phyloP scores from a whole-genome alignment of 2,797 vertebrate genomes.

The Chaetophractus vellerosus region DNA sequence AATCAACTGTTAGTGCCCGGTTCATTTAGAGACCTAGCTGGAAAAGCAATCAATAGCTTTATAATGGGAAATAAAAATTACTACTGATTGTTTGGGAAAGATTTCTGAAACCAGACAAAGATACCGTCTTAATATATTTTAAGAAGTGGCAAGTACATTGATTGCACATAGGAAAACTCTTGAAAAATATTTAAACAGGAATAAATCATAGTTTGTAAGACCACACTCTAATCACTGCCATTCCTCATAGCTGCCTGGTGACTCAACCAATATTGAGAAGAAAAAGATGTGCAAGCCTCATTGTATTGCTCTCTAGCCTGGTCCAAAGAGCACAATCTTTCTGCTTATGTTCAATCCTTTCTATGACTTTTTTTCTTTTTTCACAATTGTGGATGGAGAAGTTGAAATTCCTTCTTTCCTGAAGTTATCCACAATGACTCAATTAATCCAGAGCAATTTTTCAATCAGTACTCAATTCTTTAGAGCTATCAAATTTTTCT shows the following conservation, averaged over 20 bases:
- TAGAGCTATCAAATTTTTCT: not conserved
- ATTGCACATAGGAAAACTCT: not conserved
- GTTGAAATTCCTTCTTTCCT: not conserved
- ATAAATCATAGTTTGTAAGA: not conserved
- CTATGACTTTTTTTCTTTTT: constrained; percentile 6
- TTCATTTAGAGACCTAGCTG: constrained; percentile 21
- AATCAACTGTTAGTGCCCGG: not conserved
- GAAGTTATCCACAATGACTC: not conserved
- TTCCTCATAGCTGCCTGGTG: constrained; percentile 3
- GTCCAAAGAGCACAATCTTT: not conserved
- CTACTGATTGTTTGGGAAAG: constrained; percentile 33
- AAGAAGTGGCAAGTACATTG: not conserved
- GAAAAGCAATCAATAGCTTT: constrained; percentile 44
- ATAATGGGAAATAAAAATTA: constrained; percentile 59
- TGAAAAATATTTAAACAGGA: constrained; percentile 58
- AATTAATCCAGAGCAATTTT: not conserved
- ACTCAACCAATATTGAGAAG: not conserved
- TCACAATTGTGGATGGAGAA: not conserved
- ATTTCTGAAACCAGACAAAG: constrained; percentile 50
- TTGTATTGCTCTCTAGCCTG: not conserved
- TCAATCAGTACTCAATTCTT: not conserved
- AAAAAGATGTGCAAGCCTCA: not conserved
- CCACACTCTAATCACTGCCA: not conserved
- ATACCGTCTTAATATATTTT: constrained; percentile 15
- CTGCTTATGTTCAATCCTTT: not conserved